phyloP scores from a whole-genome alignment of 2,113 vertebrate genomes.

The Myanophis thanlyinensis region DNA sequence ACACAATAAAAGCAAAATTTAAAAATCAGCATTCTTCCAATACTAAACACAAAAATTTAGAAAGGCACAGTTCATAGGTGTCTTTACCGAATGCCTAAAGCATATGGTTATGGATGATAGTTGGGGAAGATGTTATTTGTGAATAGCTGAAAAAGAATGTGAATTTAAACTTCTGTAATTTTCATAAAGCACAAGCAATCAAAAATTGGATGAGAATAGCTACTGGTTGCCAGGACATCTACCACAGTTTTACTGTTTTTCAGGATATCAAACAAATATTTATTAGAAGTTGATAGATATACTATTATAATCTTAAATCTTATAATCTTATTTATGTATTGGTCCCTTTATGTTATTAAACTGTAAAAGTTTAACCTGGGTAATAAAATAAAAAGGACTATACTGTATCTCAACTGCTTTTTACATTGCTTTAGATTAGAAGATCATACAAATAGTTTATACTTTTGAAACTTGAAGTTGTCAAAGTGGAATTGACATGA shows the following conservation, averaged over 20 bases:
- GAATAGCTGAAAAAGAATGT: not conserved
- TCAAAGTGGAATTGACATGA: not conserved
- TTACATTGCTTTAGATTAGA: not conserved
- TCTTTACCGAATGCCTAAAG: not conserved
- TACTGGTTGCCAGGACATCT: not conserved
- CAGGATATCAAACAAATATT: not conserved
- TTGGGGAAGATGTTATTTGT: not conserved
- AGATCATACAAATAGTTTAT: not conserved
- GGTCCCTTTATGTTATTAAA: not conserved
- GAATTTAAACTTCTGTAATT: not conserved
- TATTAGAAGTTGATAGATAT: not conserved
- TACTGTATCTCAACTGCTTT: not conserved
- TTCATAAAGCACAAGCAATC: not conserved
- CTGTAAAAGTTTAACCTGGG: not conserved
- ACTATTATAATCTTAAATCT: not conserved
- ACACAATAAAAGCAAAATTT: not conserved
- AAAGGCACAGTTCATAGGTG: not conserved
- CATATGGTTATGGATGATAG: not conserved
- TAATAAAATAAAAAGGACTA: not conserved
- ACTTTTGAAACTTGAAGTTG: not conserved
- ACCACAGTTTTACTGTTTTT: not conserved
- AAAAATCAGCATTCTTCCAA: not conserved
- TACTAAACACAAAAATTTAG: not conserved
- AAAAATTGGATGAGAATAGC: not conserved
- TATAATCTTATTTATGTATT: not conserved